Conservation (phyloP, 2,888 invertebrate species). For the Thyatira batis region DNA sequence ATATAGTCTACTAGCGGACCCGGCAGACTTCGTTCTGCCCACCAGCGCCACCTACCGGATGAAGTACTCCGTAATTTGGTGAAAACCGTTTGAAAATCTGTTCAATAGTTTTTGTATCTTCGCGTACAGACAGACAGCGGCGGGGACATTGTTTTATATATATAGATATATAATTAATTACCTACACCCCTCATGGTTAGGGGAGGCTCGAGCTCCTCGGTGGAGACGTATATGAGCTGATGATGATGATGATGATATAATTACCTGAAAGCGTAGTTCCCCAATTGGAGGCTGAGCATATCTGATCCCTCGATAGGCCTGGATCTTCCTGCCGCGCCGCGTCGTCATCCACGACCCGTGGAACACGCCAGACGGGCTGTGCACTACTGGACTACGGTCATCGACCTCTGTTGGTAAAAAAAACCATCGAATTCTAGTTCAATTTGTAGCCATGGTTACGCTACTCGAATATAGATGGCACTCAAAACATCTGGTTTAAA, state of each 20-base stretch:
- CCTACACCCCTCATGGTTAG: not conserved
- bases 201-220: too few relatives aligned
- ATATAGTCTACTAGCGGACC: too few relatives aligned
- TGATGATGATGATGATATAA: not conserved
- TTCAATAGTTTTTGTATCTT: too few relatives aligned
- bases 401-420: not conserved
- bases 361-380: constrained; percentile 53
- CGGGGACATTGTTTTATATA: not conserved
- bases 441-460: too few relatives aligned
- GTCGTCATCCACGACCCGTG: constrained; percentile 62
- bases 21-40: too few relatives aligned
- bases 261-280: constrained; percentile 63
- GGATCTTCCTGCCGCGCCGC: constrained; percentile 59
- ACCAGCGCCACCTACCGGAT: too few relatives aligned
- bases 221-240: not conserved
- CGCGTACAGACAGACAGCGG: too few relatives aligned
- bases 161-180: not conserved
- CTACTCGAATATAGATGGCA: too few relatives aligned
- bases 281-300: constrained; percentile 70
- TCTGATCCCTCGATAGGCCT: constrained; percentile 70
- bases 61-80: too few relatives aligned
- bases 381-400: constrained; percentile 12
- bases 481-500: too few relatives aligned
- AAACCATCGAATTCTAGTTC: too few relatives aligned
- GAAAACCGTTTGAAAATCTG: too few relatives aligned